Base-by-base conservation (phyloP, 92 coral and sea anemone species). In the Umimayanthus kanabou region DNA sequence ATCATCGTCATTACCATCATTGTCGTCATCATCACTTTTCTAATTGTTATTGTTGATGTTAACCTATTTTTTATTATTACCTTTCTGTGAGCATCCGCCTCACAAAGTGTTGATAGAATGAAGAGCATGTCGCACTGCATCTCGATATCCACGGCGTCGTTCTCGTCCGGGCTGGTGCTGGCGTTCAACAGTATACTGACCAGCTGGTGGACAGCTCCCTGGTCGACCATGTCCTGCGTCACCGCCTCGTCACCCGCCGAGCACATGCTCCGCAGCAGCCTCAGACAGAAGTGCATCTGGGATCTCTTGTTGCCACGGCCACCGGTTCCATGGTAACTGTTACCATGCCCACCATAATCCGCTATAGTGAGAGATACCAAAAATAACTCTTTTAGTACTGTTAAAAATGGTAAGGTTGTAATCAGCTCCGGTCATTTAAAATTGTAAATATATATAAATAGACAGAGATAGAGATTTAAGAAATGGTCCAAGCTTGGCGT, bases 301-400 rank as follows among this genome's bases (percentile, higher is more conserved):
- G 99, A 94, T 64, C 99, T 88, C 89, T 97, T 97, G 91, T 97
- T 97, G 23, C 99, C 99, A 86, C 99, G 99, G 30, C 99, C 99
- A 92, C 98, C 99, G 45, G 85, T 94, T 39, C 97, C 99, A 92
- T 95, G 94, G 90, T 92, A 97, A 89, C 99, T 97, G 93, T 97
- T 97, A 75, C 99, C 99, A 95, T 97, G 99, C 10, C 99, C 99
- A 93, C 99, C 99, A 94, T 97, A 97, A 76, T 97, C 99, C 88
- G 91, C 99, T 97, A 50, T 73, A 80, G 78, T 20, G 39, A 28
- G 10, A 40, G 61, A 23, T 11, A 26, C 49, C 29, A 28, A 57
- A 64, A 67, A 66, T 9, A 33, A 2, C 26, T 53, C 0, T 23
- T 6, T 75, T 30, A 57, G 5, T 53, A 6, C 10, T 55, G 6